These are phyloP conservation scores for Machimus atricapillus DNA, from an alignment of 2,888 invertebrate genomes.

Conservation along the genomic window DNA sequence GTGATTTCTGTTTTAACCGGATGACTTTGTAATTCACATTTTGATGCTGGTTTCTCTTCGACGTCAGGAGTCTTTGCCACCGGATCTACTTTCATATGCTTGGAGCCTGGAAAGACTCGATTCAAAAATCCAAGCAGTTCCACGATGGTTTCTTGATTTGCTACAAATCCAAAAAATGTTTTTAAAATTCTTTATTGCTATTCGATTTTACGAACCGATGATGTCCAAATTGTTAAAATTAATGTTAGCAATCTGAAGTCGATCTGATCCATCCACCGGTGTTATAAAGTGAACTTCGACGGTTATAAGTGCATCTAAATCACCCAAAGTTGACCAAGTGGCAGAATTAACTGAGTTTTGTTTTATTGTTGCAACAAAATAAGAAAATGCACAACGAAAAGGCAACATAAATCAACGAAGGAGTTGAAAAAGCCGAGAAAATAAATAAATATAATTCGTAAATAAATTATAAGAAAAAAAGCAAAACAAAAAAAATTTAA, in stretches of 20 bases:
- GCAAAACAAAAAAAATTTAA: background rate
- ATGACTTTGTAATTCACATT: background rate
- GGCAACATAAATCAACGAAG: constrained; percentile 52
- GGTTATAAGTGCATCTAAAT: constrained; percentile 77
- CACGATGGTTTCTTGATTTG: constrained; percentile 94
- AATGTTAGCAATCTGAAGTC: constrained; percentile 80
- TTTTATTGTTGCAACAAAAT: constrained; percentile 12
- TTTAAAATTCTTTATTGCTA: background rate
- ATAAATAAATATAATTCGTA: constrained; percentile 5
- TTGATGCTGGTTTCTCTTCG: background rate
- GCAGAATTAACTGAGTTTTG: constrained; percentile 51
- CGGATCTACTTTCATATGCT: constrained; percentile 11
- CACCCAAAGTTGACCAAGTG: constrained; percentile 57
- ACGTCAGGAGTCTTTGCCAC: background rate
- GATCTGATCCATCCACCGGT: constrained; percentile 58
- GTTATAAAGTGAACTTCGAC: constrained; percentile 81
- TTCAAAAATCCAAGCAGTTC: constrained; percentile 89
- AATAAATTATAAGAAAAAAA: constrained; percentile 30
- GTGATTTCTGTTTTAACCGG: constrained; percentile 78
- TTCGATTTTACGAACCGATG: constrained; percentile 69
- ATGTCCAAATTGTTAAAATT: constrained; percentile 94
- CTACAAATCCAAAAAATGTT: constrained; percentile 61
- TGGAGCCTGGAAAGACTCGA: constrained; percentile 67
- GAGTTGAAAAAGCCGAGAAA: constrained; percentile 26
- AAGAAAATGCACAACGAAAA: constrained; percentile 50